Evolutionary conservation across 2,113 vertebrate genomes (phyloP).

Genomic region (Dendropsophus ebraccatus): DNA sequence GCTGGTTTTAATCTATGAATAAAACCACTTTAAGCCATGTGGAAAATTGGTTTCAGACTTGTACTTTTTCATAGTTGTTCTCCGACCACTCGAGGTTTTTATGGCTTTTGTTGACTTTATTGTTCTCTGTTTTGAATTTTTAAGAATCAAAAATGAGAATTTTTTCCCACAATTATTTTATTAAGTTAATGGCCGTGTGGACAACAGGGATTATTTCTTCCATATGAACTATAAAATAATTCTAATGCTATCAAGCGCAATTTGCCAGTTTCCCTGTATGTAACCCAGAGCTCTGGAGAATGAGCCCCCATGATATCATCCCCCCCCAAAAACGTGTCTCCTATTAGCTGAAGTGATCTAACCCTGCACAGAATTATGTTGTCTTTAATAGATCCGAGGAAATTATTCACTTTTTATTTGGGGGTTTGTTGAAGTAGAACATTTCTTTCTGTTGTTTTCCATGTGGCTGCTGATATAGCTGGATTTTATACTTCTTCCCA

Average conservation of each 20-base stretch:
- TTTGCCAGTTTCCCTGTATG: background rate
- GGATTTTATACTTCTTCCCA: background rate
- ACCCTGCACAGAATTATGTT: background rate
- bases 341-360: constrained; percentile 4
- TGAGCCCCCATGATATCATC: constrained; percentile 4
- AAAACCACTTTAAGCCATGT: too few relatives aligned
- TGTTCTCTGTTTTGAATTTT: background rate
- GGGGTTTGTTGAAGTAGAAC: background rate
- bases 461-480: background rate
- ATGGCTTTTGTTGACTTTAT: background rate
- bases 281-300: background rate
- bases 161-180: background rate
- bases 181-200: background rate
- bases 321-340: background rate
- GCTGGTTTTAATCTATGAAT: too few relatives aligned
- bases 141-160: background rate
- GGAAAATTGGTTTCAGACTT: too few relatives aligned
- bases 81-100: background rate
- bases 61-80: too few relatives aligned
- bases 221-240: background rate
- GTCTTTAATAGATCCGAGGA: constrained; percentile 15
- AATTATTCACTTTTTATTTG: constrained; percentile 11
- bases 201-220: background rate
- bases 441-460: constrained; percentile 9
- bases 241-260: background rate